Percentiles rank a stretch among this genome's conserved stretches.
Evolutionary conservation across 2,113 vertebrate genomes (phyloP).

Genomic region (Bujurquina vittata): DNA sequence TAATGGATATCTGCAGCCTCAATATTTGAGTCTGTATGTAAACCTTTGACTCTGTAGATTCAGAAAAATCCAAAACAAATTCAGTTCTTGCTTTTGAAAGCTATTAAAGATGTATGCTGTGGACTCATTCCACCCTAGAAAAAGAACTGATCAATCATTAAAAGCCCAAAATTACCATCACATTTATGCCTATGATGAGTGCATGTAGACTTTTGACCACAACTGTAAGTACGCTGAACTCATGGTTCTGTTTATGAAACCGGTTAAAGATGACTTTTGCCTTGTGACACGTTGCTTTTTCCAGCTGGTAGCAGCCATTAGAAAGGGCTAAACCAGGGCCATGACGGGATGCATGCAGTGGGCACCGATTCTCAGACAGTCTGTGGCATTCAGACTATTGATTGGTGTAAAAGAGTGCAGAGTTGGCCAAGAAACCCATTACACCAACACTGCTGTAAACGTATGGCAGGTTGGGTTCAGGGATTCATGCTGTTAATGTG

Average conservation of each 20-base stretch:
- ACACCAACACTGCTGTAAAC: constrained; percentile 9
- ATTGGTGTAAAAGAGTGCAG: neutral
- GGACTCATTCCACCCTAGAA: neutral
- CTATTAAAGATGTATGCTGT: too few relatives aligned
- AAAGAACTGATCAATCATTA: neutral
- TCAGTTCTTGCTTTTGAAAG: too few relatives aligned
- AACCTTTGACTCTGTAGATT: neutral
- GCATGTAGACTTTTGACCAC: neutral
- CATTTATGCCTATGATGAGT: neutral
- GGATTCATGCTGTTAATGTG: neutral
- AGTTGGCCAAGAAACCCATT: neutral
- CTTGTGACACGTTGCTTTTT: neutral
- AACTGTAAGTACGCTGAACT: neutral
- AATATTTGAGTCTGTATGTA: neutral
- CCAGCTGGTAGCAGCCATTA: neutral
- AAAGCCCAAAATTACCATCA: neutral
- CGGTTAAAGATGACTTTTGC: neutral
- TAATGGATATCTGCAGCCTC: too few relatives aligned
- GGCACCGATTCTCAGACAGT: neutral
- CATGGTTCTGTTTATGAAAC: neutral
- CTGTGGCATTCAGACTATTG: constrained; percentile 2
- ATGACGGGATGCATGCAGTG: neutral
- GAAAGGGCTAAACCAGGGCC: neutral
- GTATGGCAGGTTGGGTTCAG: neutral
- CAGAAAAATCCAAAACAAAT: neutral